Percentiles rank a stretch among this genome's conserved stretches.
Evolutionary conservation across 2,888 invertebrate species (phyloP).

Genomic region (Himalopsyche kuldschensis): DNA sequence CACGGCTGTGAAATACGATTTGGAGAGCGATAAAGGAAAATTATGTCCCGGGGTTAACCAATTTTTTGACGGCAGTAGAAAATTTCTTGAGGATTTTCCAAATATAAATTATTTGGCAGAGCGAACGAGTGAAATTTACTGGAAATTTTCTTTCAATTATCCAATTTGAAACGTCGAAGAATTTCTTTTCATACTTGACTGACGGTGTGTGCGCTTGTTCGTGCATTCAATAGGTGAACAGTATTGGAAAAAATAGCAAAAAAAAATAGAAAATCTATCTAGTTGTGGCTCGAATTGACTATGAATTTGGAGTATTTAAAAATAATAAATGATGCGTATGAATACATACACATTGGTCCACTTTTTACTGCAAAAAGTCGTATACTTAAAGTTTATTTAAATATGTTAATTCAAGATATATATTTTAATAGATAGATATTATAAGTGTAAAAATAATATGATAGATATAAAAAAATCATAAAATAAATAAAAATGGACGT

Average conservation of each 20-base stretch:
- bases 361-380: too few species aligned
- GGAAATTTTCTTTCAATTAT: background rate
- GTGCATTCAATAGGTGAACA: background rate
- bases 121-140: background rate
- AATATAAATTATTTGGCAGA: background rate
- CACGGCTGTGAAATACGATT: conserved; percentile 18
- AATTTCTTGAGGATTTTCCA: background rate
- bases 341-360: too few species aligned
- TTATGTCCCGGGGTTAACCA: conserved; percentile 20
- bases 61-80: conserved; percentile 10
- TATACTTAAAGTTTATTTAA: too few species aligned
- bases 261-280: background rate
- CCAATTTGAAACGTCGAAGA: background rate
- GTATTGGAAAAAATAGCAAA: background rate
- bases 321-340: too few species aligned
- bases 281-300: background rate
- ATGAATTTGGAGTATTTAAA: too few species aligned
- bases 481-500: too few species aligned
- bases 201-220: background rate
- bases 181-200: background rate
- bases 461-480: too few species aligned
- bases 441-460: too few species aligned
- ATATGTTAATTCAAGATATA: too few species aligned
- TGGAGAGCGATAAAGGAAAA: conserved; percentile 27
- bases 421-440: too few species aligned